These are phyloP conservation scores for Acanthopagrus latus DNA, from an alignment of 2,797 vertebrate species.

Conservation along the genomic window DNA sequence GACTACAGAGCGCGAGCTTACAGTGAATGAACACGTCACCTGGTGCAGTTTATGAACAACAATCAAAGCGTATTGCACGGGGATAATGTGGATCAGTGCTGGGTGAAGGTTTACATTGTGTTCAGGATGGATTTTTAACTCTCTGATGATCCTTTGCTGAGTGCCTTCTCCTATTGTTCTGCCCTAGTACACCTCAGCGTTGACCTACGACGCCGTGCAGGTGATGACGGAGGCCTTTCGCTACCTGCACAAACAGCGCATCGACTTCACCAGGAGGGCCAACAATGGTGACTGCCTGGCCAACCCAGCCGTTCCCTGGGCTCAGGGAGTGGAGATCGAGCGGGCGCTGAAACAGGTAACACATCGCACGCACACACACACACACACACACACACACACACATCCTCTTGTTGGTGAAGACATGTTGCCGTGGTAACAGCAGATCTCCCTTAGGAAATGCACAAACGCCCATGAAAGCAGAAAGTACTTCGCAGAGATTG, in stretches of 20 bases:
- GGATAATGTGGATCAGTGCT: not conserved
- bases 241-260: slow-evolving; percentile 95
- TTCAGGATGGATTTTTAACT: not conserved
- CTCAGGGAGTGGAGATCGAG: slow-evolving; percentile 98
- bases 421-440: slow-evolving; percentile 63
- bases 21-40: not conserved
- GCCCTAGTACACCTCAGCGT: slow-evolving; percentile 94
- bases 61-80: not conserved
- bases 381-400: not conserved
- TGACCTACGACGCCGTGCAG: slow-evolving; percentile 98
- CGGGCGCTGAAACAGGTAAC: slow-evolving; percentile 96
- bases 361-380: not conserved
- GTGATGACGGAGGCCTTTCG: slow-evolving; percentile 99
- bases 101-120: not conserved
- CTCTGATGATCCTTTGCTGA: not conserved
- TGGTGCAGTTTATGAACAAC: not conserved
- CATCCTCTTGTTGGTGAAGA: slow-evolving; percentile 25
- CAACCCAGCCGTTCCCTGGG: slow-evolving; percentile 98
- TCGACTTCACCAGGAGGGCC: slow-evolving; percentile 95
- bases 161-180: not conserved
- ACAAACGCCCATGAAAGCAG: slow-evolving; percentile 35
- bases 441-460: slow-evolving; percentile 28
- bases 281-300: slow-evolving; percentile 98
- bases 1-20: not conserved
- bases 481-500: slow-evolving; percentile 28